phyloP scores from a whole-genome alignment of 1,140 invertebrate genomes.

The Zaprionus kolodkinae region DNA sequence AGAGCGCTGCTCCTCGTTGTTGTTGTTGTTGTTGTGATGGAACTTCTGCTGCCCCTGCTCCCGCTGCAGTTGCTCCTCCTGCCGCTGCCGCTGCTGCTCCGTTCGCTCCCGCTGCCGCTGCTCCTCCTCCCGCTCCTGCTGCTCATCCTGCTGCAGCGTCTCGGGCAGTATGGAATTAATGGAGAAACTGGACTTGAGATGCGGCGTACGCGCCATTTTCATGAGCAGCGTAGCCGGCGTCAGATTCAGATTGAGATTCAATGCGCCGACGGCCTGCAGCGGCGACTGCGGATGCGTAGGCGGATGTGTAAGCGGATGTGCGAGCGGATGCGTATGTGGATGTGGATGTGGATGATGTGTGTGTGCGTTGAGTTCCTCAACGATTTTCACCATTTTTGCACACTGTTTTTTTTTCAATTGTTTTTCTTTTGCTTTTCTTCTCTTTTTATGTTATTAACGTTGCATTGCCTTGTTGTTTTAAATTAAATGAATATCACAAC shows the following conservation, averaged over 20 bases:
- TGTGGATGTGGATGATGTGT: conserved; percentile 32
- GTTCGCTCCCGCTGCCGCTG: conserved; percentile 29
- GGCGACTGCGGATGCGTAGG: conserved; percentile 52
- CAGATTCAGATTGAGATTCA: conserved; percentile 62
- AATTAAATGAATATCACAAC: conserved; percentile 42
- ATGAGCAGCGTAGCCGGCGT: conserved; percentile 55
- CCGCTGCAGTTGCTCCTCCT: conserved; percentile 15
- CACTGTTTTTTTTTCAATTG: neutral
- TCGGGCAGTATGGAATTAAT: conserved; percentile 90
- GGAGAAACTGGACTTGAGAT: conserved; percentile 89
- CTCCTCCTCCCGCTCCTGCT: conserved; percentile 61
- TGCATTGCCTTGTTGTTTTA: conserved; percentile 28
- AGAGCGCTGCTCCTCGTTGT: conserved; percentile 42
- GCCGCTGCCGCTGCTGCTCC: conserved; percentile 27
- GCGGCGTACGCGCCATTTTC: conserved; percentile 86
- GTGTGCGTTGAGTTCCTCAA: conserved; percentile 59
- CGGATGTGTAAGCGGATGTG: conserved; percentile 25
- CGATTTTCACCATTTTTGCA: conserved; percentile 76
- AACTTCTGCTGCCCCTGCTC: conserved; percentile 24
- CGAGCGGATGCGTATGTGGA: conserved; percentile 30
- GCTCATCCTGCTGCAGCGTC: conserved; percentile 85
- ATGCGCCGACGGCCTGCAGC: conserved; percentile 59
- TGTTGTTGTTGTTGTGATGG: conserved; percentile 53
- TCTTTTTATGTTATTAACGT: conserved; percentile 8
- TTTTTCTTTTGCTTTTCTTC: neutral